phyloP scores from a whole-genome alignment of 2,888 invertebrate species.

The Melinaea marsaeus region DNA sequence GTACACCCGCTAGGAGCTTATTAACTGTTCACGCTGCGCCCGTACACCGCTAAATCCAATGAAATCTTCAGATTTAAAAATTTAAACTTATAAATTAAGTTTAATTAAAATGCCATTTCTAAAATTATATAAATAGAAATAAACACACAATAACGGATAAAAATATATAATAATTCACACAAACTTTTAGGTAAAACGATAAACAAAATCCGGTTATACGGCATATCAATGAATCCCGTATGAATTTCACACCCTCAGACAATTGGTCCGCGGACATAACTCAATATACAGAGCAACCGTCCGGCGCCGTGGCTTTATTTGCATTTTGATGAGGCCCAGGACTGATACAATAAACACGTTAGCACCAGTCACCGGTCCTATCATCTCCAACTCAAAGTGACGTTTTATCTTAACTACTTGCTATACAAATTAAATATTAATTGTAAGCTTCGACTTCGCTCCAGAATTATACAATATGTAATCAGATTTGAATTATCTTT shows the following conservation, averaged over 20 bases:
- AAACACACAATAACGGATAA: too few relatives aligned
- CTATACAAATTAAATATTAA: conserved; percentile 34
- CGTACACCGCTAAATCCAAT: conserved; percentile 36
- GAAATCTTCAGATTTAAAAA: neutral
- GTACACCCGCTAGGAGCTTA: conserved; percentile 51
- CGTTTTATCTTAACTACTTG: conserved; percentile 50
- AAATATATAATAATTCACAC: neutral
- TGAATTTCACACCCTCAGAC: conserved; percentile 36
- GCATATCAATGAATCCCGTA: conserved; percentile 17
- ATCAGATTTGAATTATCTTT: too few relatives aligned
- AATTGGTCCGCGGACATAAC: conserved; percentile 57
- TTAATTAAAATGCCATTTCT: neutral
- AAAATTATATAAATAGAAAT: too few relatives aligned
- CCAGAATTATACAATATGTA: too few relatives aligned
- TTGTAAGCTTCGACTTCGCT: too few relatives aligned
- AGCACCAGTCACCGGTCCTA: conserved; percentile 34
- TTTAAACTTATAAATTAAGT: neutral
- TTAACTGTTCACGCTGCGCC: conserved; percentile 54
- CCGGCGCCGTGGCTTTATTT: conserved; percentile 66
- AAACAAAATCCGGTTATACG: conserved; percentile 5
- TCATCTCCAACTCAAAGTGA: conserved; percentile 39
- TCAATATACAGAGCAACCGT: conserved; percentile 67
- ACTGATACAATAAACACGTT: conserved; percentile 76
- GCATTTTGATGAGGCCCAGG: conserved; percentile 77
- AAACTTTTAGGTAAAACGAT: neutral